Percentiles rank a stretch among this genome's conserved stretches.
Conservation (phyloP, 1,140 invertebrate genomes). For the Brachionus rubens region DNA sequence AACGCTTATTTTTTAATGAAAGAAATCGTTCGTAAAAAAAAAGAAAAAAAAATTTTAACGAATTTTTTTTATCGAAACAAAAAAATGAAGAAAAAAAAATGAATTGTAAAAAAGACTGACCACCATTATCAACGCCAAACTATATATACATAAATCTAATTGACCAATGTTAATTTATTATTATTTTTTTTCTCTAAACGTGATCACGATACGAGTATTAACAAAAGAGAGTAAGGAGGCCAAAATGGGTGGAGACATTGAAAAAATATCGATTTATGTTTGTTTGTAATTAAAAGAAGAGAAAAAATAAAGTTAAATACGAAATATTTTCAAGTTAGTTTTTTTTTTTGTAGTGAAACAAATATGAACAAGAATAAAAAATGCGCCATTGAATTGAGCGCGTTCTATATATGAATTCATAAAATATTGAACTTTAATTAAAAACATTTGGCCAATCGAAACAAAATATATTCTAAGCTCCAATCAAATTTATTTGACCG, state of each 20-base stretch:
- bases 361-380: too few species aligned
- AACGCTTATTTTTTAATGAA: not conserved
- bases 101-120: constrained; percentile 30
- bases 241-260: constrained; percentile 5
- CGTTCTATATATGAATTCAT: too few species aligned
- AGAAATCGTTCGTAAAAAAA: not conserved
- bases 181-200: not conserved
- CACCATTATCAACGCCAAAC: constrained; percentile 44
- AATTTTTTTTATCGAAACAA: not conserved
- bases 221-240: not conserved
- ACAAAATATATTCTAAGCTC: too few species aligned
- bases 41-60: not conserved
- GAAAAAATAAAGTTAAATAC: constrained; percentile 21
- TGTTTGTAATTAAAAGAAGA: constrained; percentile 10
- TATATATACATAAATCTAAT: constrained; percentile 42
- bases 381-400: too few species aligned
- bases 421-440: too few species aligned
- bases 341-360: too few species aligned
- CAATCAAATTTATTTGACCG: too few species aligned
- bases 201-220: constrained; percentile 19
- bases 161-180: constrained; percentile 44
- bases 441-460: too few species aligned
- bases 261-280: constrained; percentile 37
- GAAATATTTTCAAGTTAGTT: not conserved
- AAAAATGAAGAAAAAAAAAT: constrained; percentile 30